Evolutionary conservation across 2,113 vertebrate genomes (phyloP).

Genomic region (Nansenia antarctica): DNA sequence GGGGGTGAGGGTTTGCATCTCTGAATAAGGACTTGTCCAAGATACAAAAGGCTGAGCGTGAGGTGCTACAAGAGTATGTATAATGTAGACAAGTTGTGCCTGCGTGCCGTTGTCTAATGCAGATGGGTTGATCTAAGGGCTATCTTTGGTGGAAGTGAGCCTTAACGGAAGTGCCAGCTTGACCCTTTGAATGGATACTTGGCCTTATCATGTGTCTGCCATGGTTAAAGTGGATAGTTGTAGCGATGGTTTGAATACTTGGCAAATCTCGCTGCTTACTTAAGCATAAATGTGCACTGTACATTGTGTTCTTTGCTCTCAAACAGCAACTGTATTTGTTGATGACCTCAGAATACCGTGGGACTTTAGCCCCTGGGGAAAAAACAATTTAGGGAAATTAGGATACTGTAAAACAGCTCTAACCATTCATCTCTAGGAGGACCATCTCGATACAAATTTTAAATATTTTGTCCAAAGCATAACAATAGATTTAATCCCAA

Average conservation of each 20-base stretch:
- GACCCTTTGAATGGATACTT: background rate
- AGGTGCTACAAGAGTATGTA: background rate
- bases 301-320: constrained; percentile 17
- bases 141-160: background rate
- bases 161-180: background rate
- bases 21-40: background rate
- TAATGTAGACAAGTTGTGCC: background rate
- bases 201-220: background rate
- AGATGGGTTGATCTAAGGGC: background rate
- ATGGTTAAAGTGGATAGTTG: constrained; percentile 15
- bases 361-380: background rate
- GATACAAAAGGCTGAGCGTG: too few relatives aligned
- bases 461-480: background rate
- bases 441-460: background rate
- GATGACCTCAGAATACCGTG: background rate
- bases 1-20: background rate
- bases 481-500: constrained; percentile 2
- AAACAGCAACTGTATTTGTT: background rate
- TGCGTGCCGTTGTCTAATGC: background rate
- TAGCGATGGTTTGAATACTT: constrained; percentile 1
- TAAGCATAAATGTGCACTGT: constrained; percentile 27
- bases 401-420: background rate
- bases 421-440: too few relatives aligned
- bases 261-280: constrained; percentile 14
- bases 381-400: background rate